Base-by-base conservation (phyloP, 1,140 invertebrate species). In the Chelonus insularis region DNA sequence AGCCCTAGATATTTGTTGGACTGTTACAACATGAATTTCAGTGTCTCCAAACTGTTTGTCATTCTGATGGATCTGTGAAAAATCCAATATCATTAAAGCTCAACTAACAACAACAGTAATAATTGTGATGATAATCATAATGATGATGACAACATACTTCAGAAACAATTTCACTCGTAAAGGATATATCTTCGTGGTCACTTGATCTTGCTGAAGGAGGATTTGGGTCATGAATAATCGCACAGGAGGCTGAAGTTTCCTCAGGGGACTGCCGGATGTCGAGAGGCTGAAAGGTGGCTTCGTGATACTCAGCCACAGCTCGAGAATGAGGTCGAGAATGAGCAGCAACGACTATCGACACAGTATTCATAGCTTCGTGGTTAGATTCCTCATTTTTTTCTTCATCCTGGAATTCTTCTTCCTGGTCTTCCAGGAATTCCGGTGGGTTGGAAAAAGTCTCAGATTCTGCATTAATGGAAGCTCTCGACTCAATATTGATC, bases 251-350 rank as follows among this genome's bases (percentile, higher is more conserved):
- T 54, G 37, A 34, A 32, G 47, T 48, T 21, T 34, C 21, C 36
- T 48, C 47, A 32, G 18, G 55, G 6, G 34, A 23, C 25, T 57
- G 39, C 36, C 55, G 59, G 29, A 58, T 57, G 50, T 54, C 60
- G 25, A 57, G 58, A 43, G 60, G 48, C 43, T 59, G 56, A 55
- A 62, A 58, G 25, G 55, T 55, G 36, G 41, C 32, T 47, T 65
- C 63, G 36, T 37, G 55, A 58, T 65, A 43, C 29, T 60, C 57
- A 37, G 51, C 14, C n/a, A 39, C 39, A 39, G 16, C 56, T 39
- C 60, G 56, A 16, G 64, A 65, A 37, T 62, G 56, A 4, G 64
- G 56, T 23, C 64, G 64, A 45, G 64, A 60, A 29, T 29, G 25
- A 29, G 25, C 25, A 1, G 34, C 47, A 20, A 52, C 55, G 20